Conservation (phyloP, 2,888 invertebrate species). For the Megaustenia siamemsis region DNA sequence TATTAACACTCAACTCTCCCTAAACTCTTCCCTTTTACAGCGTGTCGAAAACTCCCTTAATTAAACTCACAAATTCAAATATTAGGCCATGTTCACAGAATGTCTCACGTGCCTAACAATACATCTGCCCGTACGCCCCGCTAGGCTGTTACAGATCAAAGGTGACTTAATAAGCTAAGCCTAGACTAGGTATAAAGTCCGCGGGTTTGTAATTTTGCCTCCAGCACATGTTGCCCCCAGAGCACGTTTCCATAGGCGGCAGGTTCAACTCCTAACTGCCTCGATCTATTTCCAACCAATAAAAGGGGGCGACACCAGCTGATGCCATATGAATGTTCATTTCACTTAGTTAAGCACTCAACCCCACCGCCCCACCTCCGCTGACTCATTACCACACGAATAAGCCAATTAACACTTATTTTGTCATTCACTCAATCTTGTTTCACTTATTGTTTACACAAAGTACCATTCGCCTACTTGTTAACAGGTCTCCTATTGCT, state of each 20-base stretch:
- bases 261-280: too few relatives aligned
- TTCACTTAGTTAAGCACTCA: not conserved
- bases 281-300: not conserved
- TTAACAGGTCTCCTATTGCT: too few relatives aligned
- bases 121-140: not conserved
- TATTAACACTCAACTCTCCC: too few relatives aligned
- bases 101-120: too few relatives aligned
- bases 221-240: not conserved
- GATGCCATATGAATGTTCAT: not conserved
- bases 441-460: not conserved
- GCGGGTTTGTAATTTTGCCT: not conserved
- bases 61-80: too few relatives aligned
- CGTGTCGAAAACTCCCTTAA: too few relatives aligned
- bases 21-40: too few relatives aligned
- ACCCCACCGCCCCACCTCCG: too few relatives aligned
- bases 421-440: not conserved
- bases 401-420: not conserved
- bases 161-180: too few relatives aligned
- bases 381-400: not conserved
- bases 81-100: too few relatives aligned
- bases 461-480: too few relatives aligned
- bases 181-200: not conserved
- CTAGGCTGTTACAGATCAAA: not conserved
- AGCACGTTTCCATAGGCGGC: not conserved
- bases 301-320: not conserved